Conservation (phyloP, 2,797 vertebrate species). For the Alectoris magna region DNA sequence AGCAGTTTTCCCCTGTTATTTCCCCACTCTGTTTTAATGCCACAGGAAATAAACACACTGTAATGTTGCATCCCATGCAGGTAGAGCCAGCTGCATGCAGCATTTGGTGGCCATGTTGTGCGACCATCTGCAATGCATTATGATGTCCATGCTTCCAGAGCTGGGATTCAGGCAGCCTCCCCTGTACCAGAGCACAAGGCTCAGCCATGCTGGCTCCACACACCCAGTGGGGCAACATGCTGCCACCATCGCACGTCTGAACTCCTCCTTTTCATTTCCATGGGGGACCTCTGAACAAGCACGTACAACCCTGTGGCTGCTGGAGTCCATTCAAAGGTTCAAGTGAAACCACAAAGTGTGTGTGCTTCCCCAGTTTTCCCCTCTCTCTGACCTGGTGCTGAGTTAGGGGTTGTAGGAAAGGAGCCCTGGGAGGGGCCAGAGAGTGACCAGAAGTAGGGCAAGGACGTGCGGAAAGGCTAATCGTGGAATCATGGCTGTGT, state of each 20-base stretch:
- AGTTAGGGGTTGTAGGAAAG: neutral
- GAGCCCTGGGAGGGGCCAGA: neutral
- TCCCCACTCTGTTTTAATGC: neutral
- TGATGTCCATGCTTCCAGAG: slow-evolving; percentile 57
- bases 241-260: neutral
- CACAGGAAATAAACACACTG: slow-evolving; percentile 43
- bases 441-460: neutral
- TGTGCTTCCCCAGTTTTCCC: neutral
- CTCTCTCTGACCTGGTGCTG: neutral
- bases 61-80: slow-evolving; percentile 1
- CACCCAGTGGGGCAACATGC: neutral
- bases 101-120: slow-evolving; percentile 64
- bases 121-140: slow-evolving; percentile 74
- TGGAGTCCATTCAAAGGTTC: slow-evolving; percentile 55
- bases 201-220: neutral
- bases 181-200: slow-evolving; percentile 50
- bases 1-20: neutral
- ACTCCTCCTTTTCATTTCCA: neutral
- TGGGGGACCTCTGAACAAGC: slow-evolving; percentile 1
- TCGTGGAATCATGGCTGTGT: neutral
- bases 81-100: slow-evolving; percentile 30
- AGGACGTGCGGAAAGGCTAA: neutral
- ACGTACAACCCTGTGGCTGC: slow-evolving; percentile 20
- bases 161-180: slow-evolving; percentile 53
- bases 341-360: slow-evolving; percentile 16